These are phyloP conservation scores for Drosophila mimica DNA, from an alignment of 2,888 invertebrate genomes.

Conservation along the genomic window DNA sequence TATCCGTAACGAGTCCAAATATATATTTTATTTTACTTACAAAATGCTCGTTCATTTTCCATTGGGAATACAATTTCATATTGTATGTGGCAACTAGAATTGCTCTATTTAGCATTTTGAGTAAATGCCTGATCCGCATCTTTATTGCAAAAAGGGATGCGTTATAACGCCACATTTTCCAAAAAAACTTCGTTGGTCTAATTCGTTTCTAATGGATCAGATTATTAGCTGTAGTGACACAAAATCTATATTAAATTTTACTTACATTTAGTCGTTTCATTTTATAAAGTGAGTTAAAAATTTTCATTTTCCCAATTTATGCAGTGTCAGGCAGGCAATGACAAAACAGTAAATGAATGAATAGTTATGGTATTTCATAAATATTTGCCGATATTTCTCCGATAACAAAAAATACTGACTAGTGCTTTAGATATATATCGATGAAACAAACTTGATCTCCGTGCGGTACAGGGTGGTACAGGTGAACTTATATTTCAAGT, in stretches of 20 bases:
- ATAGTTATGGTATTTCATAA: background rate
- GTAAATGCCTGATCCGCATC: too few relatives aligned
- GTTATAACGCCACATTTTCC: too few relatives aligned
- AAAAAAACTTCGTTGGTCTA: too few relatives aligned
- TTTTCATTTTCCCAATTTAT: background rate
- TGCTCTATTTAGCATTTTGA: too few relatives aligned
- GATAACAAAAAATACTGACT: background rate
- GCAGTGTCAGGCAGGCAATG: background rate
- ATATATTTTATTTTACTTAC: too few relatives aligned
- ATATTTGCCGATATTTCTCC: background rate
- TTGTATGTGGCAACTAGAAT: too few relatives aligned
- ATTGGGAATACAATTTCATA: fast-evolving
- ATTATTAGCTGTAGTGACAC: background rate
- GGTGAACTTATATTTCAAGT: background rate
- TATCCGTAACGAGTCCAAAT: too few relatives aligned
- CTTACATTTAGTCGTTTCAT: background rate
- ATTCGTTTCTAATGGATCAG: too few relatives aligned
- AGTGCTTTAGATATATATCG: background rate
- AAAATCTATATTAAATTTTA: background rate
- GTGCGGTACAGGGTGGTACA: background rate
- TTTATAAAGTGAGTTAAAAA: background rate
- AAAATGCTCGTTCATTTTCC: too few relatives aligned
- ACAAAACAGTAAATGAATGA: background rate
- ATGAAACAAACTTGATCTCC: background rate
- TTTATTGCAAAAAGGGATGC: too few relatives aligned